Conservation (phyloP, 2,113 vertebrate species). For the Callaeas wilsoni region DNA sequence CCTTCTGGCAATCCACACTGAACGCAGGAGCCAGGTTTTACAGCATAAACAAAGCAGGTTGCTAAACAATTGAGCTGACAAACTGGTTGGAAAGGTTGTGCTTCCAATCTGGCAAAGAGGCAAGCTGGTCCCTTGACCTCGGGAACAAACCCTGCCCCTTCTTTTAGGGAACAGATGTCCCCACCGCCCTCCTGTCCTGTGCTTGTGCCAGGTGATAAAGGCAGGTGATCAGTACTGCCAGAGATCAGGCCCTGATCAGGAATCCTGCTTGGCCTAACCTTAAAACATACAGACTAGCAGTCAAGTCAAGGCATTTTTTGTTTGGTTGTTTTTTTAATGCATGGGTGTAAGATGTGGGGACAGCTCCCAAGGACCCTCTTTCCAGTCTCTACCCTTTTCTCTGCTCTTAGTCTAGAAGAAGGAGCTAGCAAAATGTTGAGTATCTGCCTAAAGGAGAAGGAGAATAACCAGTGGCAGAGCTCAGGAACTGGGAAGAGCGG, state of each 20-base stretch:
- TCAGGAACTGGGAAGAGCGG: neutral
- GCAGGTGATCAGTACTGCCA: neutral
- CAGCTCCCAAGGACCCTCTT: neutral
- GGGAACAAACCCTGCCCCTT: neutral
- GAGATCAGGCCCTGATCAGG: neutral
- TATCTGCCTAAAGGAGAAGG: neutral
- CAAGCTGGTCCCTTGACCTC: neutral
- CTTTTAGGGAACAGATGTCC: neutral
- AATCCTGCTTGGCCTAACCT: neutral
- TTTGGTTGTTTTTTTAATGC: neutral
- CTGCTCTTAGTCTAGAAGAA: neutral
- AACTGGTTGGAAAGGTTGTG: conserved; percentile 39
- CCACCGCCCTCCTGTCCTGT: rapidly evolving
- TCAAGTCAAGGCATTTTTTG: neutral
- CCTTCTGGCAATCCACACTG: neutral
- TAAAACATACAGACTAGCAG: neutral
- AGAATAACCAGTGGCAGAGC: neutral
- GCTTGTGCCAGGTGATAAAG: neutral
- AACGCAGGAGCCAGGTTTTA: conserved; percentile 5
- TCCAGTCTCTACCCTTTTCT: neutral
- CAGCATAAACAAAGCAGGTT: conserved; percentile 22
- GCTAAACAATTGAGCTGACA: conserved; percentile 50
- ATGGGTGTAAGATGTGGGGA: rapidly evolving
- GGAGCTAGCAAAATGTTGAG: neutral
- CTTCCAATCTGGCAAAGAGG: conserved; percentile 19